phyloP scores from a whole-genome alignment of 2,797 vertebrate genomes.

The Sebastes steindachneri region DNA sequence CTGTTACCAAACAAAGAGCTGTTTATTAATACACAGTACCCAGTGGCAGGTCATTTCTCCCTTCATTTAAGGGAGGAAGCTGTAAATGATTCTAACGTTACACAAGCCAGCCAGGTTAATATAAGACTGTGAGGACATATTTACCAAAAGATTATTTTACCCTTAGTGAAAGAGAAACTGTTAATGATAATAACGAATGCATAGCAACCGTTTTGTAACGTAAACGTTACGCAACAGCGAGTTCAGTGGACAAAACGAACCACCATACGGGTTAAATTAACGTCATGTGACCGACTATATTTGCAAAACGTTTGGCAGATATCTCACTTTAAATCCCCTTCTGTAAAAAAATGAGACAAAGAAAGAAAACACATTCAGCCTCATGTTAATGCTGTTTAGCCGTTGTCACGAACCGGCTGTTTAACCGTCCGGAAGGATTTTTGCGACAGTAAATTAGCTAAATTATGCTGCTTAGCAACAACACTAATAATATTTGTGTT shows the following conservation, averaged over 20 bases:
- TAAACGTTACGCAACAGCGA: slow-evolving; percentile 9
- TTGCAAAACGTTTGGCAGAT: neutral
- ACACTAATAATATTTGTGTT: neutral
- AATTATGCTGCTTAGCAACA: slow-evolving; percentile 23
- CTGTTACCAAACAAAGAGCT: neutral
- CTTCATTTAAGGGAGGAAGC: too few relatives aligned
- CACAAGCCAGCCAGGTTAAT: neutral
- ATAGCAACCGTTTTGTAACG: accelerated
- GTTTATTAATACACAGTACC: too few relatives aligned
- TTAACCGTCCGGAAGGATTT: neutral
- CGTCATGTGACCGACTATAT: neutral
- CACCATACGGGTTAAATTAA: neutral
- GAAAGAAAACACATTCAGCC: accelerated
- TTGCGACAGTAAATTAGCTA: slow-evolving; percentile 7
- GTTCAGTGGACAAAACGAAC: neutral
- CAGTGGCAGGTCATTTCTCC: neutral
- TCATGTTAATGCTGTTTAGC: neutral
- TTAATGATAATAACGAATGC: neutral
- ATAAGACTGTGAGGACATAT: neutral
- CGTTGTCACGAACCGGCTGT: neutral
- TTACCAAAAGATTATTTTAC: neutral
- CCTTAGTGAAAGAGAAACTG: neutral
- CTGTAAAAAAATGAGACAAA: neutral
- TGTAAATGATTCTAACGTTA: neutral
- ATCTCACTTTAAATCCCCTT: neutral